phyloP scores from a whole-genome alignment of 2,888 invertebrate genomes.

The Euplexia lucipara region DNA sequence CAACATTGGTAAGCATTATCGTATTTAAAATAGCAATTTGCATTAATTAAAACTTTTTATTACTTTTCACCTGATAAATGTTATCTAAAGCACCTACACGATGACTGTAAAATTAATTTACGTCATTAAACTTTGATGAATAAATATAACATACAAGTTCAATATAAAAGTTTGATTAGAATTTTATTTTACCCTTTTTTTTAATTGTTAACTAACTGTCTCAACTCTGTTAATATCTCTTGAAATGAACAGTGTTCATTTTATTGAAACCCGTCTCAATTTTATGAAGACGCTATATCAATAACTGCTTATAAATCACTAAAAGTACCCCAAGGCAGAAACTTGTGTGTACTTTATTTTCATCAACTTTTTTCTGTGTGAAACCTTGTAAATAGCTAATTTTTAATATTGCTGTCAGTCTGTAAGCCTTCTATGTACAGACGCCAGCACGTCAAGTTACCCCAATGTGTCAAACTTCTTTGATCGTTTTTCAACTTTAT shows the following conservation, averaged over 20 bases:
- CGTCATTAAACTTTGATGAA: slow-evolving; percentile 19
- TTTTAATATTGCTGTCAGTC: too few relatives aligned
- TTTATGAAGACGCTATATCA: background rate
- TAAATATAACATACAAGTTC: slow-evolving; percentile 2
- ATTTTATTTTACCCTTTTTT: too few relatives aligned
- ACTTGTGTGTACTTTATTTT: too few relatives aligned
- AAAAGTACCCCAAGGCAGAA: too few relatives aligned
- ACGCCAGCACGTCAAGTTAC: too few relatives aligned
- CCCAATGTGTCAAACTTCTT: too few relatives aligned
- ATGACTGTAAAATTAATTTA: slow-evolving; percentile 30
- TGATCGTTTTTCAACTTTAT: too few relatives aligned
- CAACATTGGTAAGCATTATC: background rate
- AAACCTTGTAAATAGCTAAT: too few relatives aligned
- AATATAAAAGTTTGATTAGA: slow-evolving; percentile 4
- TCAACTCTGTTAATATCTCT: slow-evolving; percentile 11
- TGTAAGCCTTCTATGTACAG: too few relatives aligned
- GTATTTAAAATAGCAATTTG: slow-evolving; percentile 16
- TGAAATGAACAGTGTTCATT: background rate
- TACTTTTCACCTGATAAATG: slow-evolving; percentile 19
- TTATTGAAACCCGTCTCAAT: background rate
- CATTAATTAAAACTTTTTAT: slow-evolving; percentile 19
- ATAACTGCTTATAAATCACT: background rate
- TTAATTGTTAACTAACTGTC: too few relatives aligned
- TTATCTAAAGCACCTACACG: slow-evolving; percentile 24
- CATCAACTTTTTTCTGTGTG: too few relatives aligned